Base-by-base conservation (phyloP, 2,113 vertebrate species). In the Phyllopteryx taeniolatus region DNA sequence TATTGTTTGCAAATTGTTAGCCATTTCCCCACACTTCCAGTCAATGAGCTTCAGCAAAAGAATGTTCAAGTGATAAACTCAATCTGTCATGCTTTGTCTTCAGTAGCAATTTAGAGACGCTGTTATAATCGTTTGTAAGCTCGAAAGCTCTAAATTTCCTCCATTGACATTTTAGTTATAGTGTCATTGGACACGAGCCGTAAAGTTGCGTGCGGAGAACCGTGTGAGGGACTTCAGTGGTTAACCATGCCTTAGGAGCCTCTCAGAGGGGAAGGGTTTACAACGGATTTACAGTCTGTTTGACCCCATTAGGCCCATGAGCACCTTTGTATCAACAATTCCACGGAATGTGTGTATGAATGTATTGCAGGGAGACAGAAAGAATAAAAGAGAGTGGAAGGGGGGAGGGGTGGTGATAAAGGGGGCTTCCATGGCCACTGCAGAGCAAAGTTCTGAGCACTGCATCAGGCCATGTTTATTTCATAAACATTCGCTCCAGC, bases 401-500 rank as follows among this genome's bases (percentile, higher is more conserved):
- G 66, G 65, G 56, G 67, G 47, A 43, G 53, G 68, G 39, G 71
- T 80, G 82, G 63, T 79, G 84, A 78, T 84, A 77, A 66, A 54
- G 71, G 73, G 82, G 80, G 76, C 81, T 83, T 88, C 83, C 87
- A 85, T 87, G 88, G 85, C 87, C 88, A 86, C 78, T 74, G 83
- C 79, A 67, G 75, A 83, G 83, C 67, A 65, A 65, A 76, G 79
- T 85, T 90, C 80, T 79, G 81, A 90, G 80, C 71, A 27, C 87
- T 89, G 87, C 89, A 88, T 89, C 85, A 90, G 88, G 73, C 86
- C 85, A 91, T 91, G 90, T 92, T 92, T 91, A 91, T 91, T 92
- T 91, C 85, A 92, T 90, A 90, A 88, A 90, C 77, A 86, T 44
- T 87, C 85, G 84, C 83, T 79, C 82, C 80, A 86, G 83, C 88